Evolutionary conservation across 2,888 invertebrate genomes (phyloP).

Genomic region (Eristalis intricaria): DNA sequence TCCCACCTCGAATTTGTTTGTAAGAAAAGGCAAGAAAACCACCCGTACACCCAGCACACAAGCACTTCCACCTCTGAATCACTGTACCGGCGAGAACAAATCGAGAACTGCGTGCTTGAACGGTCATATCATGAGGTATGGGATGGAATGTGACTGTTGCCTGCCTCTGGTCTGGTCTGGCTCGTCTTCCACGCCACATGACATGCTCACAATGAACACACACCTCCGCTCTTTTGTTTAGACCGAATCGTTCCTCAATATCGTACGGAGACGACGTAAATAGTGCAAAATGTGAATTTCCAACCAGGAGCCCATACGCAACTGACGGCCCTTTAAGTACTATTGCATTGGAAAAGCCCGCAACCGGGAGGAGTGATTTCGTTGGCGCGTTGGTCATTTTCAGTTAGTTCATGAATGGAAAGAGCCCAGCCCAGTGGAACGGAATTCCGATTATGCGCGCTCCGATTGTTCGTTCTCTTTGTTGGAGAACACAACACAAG

Average conservation of each 20-base stretch:
- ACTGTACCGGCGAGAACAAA: slow-evolving; percentile 20
- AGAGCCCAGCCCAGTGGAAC: slow-evolving; percentile 28
- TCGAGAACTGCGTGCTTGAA: not conserved
- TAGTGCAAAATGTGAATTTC: slow-evolving; percentile 80
- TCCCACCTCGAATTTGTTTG: too few relatives aligned
- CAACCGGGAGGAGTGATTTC: slow-evolving; percentile 6
- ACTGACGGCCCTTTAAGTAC: slow-evolving; percentile 25
- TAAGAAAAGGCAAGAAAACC: too few relatives aligned
- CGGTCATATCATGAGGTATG: not conserved
- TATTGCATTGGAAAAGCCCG: not conserved
- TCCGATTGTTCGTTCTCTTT: slow-evolving; percentile 15
- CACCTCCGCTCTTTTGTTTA: slow-evolving; percentile 40
- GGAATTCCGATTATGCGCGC: slow-evolving; percentile 46
- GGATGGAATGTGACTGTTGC: not conserved
- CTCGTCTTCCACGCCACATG: not conserved
- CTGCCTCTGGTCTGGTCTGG: not conserved
- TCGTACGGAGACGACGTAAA: slow-evolving; percentile 78
- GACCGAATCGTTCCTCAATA: slow-evolving; percentile 73
- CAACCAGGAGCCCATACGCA: slow-evolving; percentile 75
- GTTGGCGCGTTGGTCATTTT: slow-evolving; percentile 34
- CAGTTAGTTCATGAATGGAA: slow-evolving; percentile 56
- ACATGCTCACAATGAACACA: slow-evolving; percentile 59
- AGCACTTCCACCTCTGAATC: not conserved
- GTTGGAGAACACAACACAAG: not conserved
- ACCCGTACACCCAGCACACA: too few relatives aligned